phyloP scores from a whole-genome alignment of 2,113 vertebrate genomes.

The Porphyrio hochstetteri region DNA sequence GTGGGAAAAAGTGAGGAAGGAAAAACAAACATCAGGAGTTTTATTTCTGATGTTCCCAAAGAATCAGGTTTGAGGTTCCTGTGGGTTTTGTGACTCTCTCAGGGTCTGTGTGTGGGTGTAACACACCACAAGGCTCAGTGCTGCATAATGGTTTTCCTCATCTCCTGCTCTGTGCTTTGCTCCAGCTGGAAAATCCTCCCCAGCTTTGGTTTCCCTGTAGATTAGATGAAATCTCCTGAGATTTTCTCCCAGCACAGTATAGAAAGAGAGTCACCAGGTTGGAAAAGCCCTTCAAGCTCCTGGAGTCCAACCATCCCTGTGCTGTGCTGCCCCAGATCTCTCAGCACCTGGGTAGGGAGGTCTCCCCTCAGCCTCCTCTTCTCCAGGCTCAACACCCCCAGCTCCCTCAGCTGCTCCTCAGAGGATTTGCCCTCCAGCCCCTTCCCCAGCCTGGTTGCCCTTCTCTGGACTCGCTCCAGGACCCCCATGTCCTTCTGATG shows the following conservation, averaged over 20 bases:
- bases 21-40: background rate
- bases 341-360: no score
- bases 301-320: no score
- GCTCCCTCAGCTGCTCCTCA: no score
- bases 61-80: background rate
- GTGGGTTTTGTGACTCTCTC: background rate
- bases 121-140: background rate
- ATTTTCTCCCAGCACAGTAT: background rate
- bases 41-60: background rate
- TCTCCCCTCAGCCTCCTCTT: no score
- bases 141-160: rapidly evolving
- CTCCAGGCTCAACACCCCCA: no score
- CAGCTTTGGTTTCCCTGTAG: background rate
- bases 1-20: background rate
- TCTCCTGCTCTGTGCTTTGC: background rate
- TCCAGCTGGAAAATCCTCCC: background rate
- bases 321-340: no score
- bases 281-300: no score
- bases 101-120: background rate
- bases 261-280: no score
- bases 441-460: no score
- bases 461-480: no score
- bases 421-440: no score
- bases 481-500: no score
- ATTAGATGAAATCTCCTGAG: background rate